These are phyloP conservation scores for Chamaea fasciata DNA, from an alignment of 2,113 vertebrate species.

Conservation along the genomic window DNA sequence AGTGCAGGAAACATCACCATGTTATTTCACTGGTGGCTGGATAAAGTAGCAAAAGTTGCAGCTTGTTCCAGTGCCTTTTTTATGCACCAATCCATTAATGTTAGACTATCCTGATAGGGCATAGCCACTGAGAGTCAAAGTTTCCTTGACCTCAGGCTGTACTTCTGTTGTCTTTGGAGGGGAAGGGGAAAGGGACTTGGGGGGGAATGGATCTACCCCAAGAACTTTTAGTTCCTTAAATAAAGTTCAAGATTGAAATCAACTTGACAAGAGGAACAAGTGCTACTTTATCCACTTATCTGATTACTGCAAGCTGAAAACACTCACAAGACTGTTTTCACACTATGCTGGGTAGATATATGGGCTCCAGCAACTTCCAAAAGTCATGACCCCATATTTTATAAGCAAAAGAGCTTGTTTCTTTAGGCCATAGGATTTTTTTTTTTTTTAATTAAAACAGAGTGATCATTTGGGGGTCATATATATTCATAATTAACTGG, in stretches of 20 bases:
- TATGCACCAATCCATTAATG: not conserved
- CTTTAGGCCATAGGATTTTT: not conserved
- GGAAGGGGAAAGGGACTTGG: not conserved
- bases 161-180: not conserved
- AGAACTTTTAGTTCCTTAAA: not conserved
- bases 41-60: not conserved
- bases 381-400: not conserved
- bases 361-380: not conserved
- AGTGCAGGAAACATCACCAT: not conserved
- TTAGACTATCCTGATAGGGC: not conserved
- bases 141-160: not conserved
- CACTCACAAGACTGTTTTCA: not conserved
- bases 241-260: not conserved
- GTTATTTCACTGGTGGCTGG: not conserved
- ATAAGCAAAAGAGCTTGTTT: slow-evolving; percentile 15
- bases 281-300: not conserved
- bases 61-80: not conserved
- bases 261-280: not conserved
- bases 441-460: not conserved
- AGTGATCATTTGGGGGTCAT: slow-evolving; percentile 25
- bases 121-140: not conserved
- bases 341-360: not conserved
- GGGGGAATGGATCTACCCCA: not conserved
- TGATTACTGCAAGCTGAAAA: not conserved
- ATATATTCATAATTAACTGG: slow-evolving; percentile 52